Base-by-base conservation (phyloP, 2,888 invertebrate species). In the Xanthorhoe designata region DNA sequence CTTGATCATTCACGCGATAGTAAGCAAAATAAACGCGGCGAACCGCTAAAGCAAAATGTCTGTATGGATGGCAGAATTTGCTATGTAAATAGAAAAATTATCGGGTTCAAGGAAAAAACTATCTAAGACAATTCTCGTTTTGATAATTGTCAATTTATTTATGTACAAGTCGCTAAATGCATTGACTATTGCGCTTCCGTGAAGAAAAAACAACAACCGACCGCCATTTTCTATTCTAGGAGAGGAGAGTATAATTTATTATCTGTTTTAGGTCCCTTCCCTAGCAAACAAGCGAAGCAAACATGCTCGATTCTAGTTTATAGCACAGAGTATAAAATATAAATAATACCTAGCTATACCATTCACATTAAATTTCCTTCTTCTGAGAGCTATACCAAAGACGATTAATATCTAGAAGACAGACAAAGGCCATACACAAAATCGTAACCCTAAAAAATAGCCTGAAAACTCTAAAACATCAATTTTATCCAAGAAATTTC, bases 181-280 rank as follows among this genome's bases (percentile, higher is more conserved):
- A 24, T 9, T 15, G 29, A n/a, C 17, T 9, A 29, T 35, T 63
- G 35, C 10, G 17, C 19, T 66, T 76, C 77, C 71, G 70, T 76
- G 74, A 83, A 84, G 88, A 76, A 74, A n/a, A 83, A 84, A 89
- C 84, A 92, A 91, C 88, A 91, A 51, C 51, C 32, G 50, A 90
- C 86, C 90, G 90, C 91, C 91, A 92, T 92, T 87, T 90, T 90
- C 83, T 85, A 50, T 51, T 24, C 24, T 24, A n/a, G n/a, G n/a
- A n/a, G n/a, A n/a, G n/a, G n/a, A n/a, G n/a, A n/a, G 18, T 7
- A 24, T 15, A 24, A 10, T 54, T 56, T 10, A 45, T 13, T 55
- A 32, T 32, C 32, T 32, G 32, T 32, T 32, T 32, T 7, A 5
- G 32, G 2, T 7, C 32, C 8, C 8, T 32, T 6, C 2, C 24